Percentiles rank a stretch among this genome's conserved stretches.
Conservation (phyloP, 2,797 vertebrate genomes). For the Leucoraja ocellata region DNA sequence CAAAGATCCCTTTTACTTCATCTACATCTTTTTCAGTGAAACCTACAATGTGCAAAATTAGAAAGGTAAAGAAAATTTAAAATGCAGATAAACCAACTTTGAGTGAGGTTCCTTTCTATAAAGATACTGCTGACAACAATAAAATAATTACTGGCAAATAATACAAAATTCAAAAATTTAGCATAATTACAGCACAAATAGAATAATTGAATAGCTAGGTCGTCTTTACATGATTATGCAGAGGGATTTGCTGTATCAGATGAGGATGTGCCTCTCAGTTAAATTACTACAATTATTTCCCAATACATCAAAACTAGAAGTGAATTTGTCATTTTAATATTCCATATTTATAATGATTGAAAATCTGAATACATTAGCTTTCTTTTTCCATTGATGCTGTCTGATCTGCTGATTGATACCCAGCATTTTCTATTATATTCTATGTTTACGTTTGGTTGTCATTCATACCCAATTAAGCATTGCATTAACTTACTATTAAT, state of each 20-base stretch:
- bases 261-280: not conserved
- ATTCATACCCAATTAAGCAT: not conserved
- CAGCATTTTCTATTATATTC: not conserved
- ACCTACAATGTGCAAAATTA: constrained; percentile 54
- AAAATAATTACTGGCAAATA: not conserved
- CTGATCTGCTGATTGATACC: no score
- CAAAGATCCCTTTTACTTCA: constrained; percentile 87
- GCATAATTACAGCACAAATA: not conserved
- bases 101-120: not conserved
- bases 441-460: not conserved
- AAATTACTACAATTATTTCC: not conserved
- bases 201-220: not conserved
- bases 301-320: not conserved
- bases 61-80: not conserved
- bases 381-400: no score
- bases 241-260: not conserved
- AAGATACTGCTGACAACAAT: not conserved
- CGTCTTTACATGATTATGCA: not conserved
- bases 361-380: no score
- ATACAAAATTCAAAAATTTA: constrained; percentile 12
- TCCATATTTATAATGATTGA: not conserved
- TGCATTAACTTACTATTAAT: not conserved
- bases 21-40: constrained; percentile 91
- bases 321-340: not conserved
- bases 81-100: not conserved